These are phyloP conservation scores for Australoheros facetus DNA, from an alignment of 2,797 vertebrate species.

Conservation along the genomic window DNA sequence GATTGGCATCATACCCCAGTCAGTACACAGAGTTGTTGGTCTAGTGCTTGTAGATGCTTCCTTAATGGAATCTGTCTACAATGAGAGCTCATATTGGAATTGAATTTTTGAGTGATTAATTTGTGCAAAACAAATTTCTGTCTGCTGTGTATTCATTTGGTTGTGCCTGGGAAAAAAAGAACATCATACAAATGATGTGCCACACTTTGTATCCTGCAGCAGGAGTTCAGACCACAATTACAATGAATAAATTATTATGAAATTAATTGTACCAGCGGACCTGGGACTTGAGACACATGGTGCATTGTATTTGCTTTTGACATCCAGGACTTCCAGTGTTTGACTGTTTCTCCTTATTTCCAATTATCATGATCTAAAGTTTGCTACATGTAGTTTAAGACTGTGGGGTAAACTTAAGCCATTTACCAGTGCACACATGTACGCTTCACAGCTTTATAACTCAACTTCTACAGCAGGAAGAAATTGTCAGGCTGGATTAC, in stretches of 20 bases:
- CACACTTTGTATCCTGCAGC: not conserved
- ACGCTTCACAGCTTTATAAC: conserved; percentile 5
- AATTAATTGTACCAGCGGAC: not conserved
- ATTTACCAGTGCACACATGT: not conserved
- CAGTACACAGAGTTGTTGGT: not conserved
- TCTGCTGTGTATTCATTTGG: not conserved
- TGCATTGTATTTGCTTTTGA: not conserved
- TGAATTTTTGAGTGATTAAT: not conserved
- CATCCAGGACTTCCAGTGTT: not conserved
- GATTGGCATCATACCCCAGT: not conserved
- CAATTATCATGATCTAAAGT: not conserved
- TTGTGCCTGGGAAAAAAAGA: not conserved
- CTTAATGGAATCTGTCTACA: not conserved
- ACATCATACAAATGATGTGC: not conserved
- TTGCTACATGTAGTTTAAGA: not conserved
- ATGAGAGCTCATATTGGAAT: not conserved
- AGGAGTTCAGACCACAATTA: not conserved
- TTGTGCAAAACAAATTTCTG: not conserved
- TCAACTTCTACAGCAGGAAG: conserved; percentile 25
- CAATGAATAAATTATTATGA: conserved; percentile 19
- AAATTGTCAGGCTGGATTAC: conserved; percentile 36
- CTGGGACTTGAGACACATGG: not conserved
- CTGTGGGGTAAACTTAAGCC: not conserved
- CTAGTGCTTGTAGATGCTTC: not conserved
- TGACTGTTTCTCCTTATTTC: not conserved